Base-by-base conservation (phyloP, 1,140 invertebrate genomes). In the Achatina immaculata region DNA sequence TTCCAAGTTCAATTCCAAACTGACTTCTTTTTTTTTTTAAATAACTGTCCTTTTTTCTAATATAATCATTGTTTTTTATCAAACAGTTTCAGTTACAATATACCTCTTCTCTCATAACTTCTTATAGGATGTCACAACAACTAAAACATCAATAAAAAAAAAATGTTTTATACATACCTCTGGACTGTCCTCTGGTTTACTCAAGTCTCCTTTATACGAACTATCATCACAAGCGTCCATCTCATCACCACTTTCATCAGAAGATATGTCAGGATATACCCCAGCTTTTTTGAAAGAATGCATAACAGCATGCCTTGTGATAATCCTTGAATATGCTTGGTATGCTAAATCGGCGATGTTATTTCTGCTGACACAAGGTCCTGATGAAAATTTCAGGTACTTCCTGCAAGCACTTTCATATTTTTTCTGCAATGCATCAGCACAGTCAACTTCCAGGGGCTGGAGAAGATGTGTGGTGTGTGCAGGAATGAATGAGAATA, bases 201-300 rank as follows among this genome's bases (percentile, higher is more conserved):
- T 7, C 42, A 58, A 55, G 31, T 36, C 55, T 16, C 55, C 48
- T 62, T 75, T 65, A 55, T 78, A 78, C 1, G 75, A 2, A 31
- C 19, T 34, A 24, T 55, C 73, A 34, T 75, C 73, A 75, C 34
- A 24, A 14, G 45, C 21, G 24, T 71, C 77, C 43, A 51, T 71
- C 1, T 79, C 77, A 68, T 79, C 77, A 14, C 31, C 51, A 71
- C 77, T 79, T n/a, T 79, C 77, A 71, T 79, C 77, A 38, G 77
- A 79, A n/a, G 77, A 79, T 6, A 79, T 55, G 31, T 79, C 77
- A 7, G 77, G 77, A 43, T 34, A 79, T 21, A 79, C 77, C 9
- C 77, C 77, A 79, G 77, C 62, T 71, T 79, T 79, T 36, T 71
- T 68, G 55, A 79, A 79, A 3, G 77, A 79, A 79, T 79, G 77